Evolutionary conservation across 2,797 vertebrate genomes (phyloP).

Genomic region (Propithecus perrieri): DNA sequence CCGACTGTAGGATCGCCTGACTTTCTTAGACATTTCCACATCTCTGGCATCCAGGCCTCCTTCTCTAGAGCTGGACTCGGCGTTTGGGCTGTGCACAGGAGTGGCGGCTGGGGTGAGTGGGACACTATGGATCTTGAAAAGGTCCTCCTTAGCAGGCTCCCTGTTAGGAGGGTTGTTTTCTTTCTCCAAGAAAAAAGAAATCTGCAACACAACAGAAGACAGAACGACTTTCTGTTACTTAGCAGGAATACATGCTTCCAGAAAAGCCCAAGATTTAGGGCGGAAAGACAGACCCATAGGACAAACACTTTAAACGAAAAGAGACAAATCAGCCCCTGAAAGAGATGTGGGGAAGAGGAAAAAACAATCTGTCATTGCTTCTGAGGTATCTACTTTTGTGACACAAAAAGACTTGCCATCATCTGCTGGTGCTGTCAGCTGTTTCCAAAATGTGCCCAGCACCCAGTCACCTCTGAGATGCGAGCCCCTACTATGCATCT

Average conservation of each 20-base stretch:
- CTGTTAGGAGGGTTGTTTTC: slow-evolving; percentile 74
- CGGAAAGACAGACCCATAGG: background rate
- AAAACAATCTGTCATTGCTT: background rate
- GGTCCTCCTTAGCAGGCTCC: background rate
- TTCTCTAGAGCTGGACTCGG: background rate
- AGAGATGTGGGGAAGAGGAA: background rate
- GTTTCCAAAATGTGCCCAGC: background rate
- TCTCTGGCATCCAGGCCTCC: slow-evolving; percentile 58
- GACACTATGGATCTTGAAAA: background rate
- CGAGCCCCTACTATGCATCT: background rate
- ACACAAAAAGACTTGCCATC: background rate
- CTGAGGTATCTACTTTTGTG: background rate
- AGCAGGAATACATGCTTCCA: background rate
- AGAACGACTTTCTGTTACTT: background rate
- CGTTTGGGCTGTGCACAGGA: background rate
- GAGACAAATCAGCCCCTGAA: background rate
- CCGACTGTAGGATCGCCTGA: slow-evolving; percentile 88
- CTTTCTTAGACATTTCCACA: slow-evolving; percentile 85
- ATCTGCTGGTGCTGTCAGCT: background rate
- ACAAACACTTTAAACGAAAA: background rate
- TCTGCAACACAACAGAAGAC: slow-evolving; percentile 55
- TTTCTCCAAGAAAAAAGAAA: slow-evolving; percentile 71
- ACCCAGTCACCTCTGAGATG: background rate
- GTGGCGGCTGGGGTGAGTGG: background rate
- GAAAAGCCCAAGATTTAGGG: background rate